Conservation (phyloP, 2,113 vertebrate genomes). For the Acinonyx jubatus region DNA sequence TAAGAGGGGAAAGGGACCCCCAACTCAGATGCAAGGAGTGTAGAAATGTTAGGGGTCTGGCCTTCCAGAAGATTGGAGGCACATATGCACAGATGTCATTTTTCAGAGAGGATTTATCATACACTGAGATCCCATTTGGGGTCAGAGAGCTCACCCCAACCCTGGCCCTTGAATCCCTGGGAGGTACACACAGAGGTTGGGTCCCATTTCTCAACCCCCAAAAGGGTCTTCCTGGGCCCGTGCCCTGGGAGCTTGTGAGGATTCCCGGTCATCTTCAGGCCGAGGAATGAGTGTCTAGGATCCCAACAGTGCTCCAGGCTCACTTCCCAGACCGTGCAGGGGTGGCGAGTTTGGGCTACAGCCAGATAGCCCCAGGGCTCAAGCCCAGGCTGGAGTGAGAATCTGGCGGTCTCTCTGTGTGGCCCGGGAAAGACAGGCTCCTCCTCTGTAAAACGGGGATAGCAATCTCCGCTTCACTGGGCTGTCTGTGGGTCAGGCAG, state of each 20-base stretch:
- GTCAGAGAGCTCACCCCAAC: neutral
- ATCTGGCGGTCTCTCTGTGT: neutral
- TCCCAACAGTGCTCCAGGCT: fast-evolving
- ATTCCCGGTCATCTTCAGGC: fast-evolving
- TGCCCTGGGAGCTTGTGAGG: neutral
- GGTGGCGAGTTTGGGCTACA: neutral
- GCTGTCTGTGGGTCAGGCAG: neutral
- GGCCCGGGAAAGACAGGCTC: neutral
- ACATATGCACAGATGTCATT: neutral
- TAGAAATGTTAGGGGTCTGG: neutral
- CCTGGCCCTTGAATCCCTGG: neutral
- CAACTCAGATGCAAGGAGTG: neutral
- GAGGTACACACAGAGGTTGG: neutral
- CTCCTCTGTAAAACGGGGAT: neutral
- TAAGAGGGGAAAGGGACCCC: neutral
- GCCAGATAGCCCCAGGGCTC: fast-evolving
- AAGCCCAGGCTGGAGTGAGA: neutral
- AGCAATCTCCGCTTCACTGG: neutral
- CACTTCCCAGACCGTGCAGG: neutral
- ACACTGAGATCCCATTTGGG: neutral
- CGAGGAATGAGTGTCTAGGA: neutral
- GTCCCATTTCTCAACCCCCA: neutral
- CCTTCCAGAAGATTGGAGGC: neutral
- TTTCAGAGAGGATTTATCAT: neutral
- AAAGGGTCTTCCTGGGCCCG: neutral